A percentile compares a stretch with the other conserved stretches of the same genome.
phyloP scores from a whole-genome alignment of 2,797 vertebrate genomes.

The Manis javanica region DNA sequence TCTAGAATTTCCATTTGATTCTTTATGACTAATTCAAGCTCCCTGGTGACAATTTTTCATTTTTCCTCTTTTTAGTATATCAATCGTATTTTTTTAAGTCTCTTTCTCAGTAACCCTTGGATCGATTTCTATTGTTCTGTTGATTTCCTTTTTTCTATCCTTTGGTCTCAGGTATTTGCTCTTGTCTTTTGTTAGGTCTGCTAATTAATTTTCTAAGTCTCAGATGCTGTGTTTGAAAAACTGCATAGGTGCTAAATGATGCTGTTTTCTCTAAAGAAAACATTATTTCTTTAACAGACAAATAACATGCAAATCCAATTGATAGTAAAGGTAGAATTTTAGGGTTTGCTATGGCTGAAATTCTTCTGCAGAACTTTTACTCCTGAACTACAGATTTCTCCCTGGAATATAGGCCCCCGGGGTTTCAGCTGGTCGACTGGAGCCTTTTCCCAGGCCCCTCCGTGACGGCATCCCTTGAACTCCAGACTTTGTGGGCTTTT shows the following conservation, averaged over 20 bases:
- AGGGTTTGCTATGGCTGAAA: background rate
- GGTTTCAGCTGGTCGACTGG: no score
- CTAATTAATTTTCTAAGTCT: background rate
- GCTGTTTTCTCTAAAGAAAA: background rate
- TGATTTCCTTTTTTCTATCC: background rate
- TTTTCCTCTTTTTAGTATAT: background rate
- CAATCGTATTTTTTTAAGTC: background rate
- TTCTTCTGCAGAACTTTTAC: background rate
- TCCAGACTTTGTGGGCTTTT: background rate
- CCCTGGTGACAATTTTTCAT: background rate
- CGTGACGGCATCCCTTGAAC: background rate
- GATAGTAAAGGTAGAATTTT: background rate
- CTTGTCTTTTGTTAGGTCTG: background rate
- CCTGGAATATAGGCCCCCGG: background rate
- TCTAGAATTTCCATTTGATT: background rate
- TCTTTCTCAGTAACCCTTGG: background rate
- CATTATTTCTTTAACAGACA: background rate
- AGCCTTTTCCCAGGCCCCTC: background rate
- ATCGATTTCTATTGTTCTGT: background rate
- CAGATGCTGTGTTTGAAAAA: background rate
- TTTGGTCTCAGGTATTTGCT: background rate
- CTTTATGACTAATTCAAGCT: background rate
- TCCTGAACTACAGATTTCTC: no score
- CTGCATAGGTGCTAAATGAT: background rate
- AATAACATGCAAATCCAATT: background rate